Evolutionary conservation across 1,140 invertebrate species (phyloP), one percentile per base, ranked within the genome.

Genomic region (Lerema accius): DNA sequence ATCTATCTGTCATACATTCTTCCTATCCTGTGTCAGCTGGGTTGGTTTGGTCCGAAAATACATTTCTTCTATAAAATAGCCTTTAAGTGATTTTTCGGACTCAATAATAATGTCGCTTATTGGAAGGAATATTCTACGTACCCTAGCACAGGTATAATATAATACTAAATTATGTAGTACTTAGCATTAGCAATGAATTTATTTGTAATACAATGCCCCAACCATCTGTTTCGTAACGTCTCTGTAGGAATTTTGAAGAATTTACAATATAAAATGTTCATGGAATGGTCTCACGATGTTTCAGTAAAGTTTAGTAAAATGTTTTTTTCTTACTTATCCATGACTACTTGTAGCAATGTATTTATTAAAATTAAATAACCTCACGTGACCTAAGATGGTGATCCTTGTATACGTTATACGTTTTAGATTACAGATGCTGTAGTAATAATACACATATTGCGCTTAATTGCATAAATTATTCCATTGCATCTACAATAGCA

Each of bases 141-240:
- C 83, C 17, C 64, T 90, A 32, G 49, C 81, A 15, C 87, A 90
- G 87, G 87, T 90, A 63, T 58, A 17, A 51, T 56, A 32, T 37
- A 63, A 32, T 61, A n/a, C n/a, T 23, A 23, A 23, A 3, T 58
- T 42, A 11, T 23, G 15, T 45, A 6, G 51, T 6, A 10, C 13
- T 43, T 13, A 1, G n/a, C n/a, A n/a, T n/a, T n/a, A n/a, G n/a
- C n/a, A n/a, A n/a, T n/a, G n/a, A n/a, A n/a, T n/a, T n/a, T n/a
- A n/a, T n/a, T n/a, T n/a, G n/a, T n/a, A n/a, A n/a, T n/a, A n/a
- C n/a, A n/a, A n/a, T n/a, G n/a, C n/a, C n/a, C n/a, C n/a, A n/a
- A n/a, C n/a, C 64, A 68, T 46, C 50, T 80, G 84, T 88, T 88
- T 88, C 85, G 83, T 88, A 88, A 88, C 71, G 58, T 62, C 14